Percentiles rank a stretch among this genome's conserved stretches.
phyloP scores from a whole-genome alignment of 2,113 vertebrate species.

The Salvelinus alpinus region DNA sequence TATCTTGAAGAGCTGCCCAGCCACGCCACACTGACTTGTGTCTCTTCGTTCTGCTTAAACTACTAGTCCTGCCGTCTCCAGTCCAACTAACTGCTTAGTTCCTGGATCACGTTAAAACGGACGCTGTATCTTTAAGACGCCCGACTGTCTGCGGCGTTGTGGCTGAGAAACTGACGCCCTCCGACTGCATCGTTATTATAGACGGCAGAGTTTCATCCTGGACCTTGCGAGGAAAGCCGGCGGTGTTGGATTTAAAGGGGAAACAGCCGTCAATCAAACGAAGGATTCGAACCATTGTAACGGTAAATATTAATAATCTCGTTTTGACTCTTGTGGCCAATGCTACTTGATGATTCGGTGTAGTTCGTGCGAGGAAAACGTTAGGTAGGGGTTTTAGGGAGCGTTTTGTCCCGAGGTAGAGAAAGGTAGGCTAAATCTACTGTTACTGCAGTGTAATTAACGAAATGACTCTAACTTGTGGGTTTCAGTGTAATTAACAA shows the following conservation, averaged over 20 bases:
- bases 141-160: conserved; percentile 65
- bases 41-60: not conserved
- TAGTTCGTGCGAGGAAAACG: conserved; percentile 21
- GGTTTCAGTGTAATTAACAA: no score
- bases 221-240: conserved; percentile 14
- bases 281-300: not conserved
- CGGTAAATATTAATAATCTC: conserved; percentile 44
- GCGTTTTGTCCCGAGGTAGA: not conserved
- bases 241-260: conserved; percentile 41
- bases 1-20: not conserved
- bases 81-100: no score
- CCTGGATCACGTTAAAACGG: conserved; percentile 53
- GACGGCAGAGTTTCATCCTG: conserved; percentile 58
- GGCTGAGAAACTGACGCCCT: conserved; percentile 69
- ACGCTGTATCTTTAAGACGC: conserved; percentile 75
- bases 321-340: not conserved
- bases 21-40: not conserved
- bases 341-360: not conserved
- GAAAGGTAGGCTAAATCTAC: not conserved
- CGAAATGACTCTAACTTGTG: not conserved
- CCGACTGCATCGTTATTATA: conserved; percentile 39
- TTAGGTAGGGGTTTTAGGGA: not conserved
- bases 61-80: no score
- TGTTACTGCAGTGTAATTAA: not conserved
- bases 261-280: conserved; percentile 18